Evolutionary conservation across 2,888 invertebrate species (phyloP), one percentile per base, ranked within the genome.

Genomic region (Chrysolina americana): DNA sequence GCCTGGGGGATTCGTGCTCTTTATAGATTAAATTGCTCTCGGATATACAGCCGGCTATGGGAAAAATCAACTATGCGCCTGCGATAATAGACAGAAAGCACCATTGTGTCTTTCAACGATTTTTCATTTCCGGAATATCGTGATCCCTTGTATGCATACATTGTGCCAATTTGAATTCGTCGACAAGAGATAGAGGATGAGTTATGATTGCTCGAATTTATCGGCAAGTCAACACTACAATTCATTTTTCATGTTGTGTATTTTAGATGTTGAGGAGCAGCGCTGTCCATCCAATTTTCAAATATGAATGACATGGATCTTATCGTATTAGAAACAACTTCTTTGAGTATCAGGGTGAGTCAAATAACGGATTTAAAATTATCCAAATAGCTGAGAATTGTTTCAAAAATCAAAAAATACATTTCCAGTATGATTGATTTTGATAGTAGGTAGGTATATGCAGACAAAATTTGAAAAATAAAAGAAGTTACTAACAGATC

Each of bases 1-100:
- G 68, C 70, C 68, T 23, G 56, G 41, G 63, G 71, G 65, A 65
- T 73, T 70, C 73, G 73, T 73, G 73, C 64, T 73, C 53, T 70
- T 44, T 64, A 36, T 11, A 56, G 68, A 69, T 69, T 73, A 68
- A 68, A 73, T 68, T 69, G 53, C 44, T 36, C 23, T 48, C 44
- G 50, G 48, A 59, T 59, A 59, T 59, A 11, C n/a, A 59, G 59
- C 17, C 59, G 59, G 36, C 59, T 28, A 36, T 59, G 36, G 59
- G 59, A 59, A 59, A 59, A 59, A 59, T 59, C 23, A 59, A 59
- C 59, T 59, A 59, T 59, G 19, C 59, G 36, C 36, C 36, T 15
- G 36, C 59, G 59, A 59, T 59, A 59, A 59, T 36, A 36, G 59
- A 36, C 36, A n/a, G 23, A 59, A 59, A 59, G 36, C 59, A 36